Percentiles rank a stretch among this genome's conserved stretches.
Conservation (phyloP, 2,113 vertebrate species). For the Mola mola region DNA sequence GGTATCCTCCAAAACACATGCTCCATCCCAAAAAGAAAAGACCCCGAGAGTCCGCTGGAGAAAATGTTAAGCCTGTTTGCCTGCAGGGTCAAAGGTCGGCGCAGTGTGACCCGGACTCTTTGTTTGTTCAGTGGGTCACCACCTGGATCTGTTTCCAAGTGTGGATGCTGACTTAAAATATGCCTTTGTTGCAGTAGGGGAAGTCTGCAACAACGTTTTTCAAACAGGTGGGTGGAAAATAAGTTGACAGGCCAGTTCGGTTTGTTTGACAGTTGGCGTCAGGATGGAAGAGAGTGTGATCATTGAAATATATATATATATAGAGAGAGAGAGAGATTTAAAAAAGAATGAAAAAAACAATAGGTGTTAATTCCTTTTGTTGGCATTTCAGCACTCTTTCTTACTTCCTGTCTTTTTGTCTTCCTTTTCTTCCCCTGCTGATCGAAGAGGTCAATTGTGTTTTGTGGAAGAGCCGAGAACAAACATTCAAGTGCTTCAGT, state of each 20-base stretch:
- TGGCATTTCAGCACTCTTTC: too few species aligned
- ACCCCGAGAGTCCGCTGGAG: constrained; percentile 19
- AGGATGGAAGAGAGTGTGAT: not conserved
- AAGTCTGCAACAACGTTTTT: constrained; percentile 46
- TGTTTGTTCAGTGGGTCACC: constrained; percentile 70
- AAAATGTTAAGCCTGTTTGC: constrained; percentile 46
- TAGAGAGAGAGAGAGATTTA: too few species aligned
- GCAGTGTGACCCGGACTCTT: constrained; percentile 23
- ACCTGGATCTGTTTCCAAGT: constrained; percentile 70
- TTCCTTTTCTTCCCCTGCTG: constrained; percentile 13
- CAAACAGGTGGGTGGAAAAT: constrained; percentile 36
- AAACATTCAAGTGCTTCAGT: constrained; percentile 5
- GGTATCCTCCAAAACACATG: constrained; percentile 38
- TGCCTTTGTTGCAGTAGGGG: constrained; percentile 45
- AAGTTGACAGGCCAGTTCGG: constrained; percentile 16
- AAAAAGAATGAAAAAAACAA: too few species aligned
- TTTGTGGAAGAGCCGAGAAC: constrained; percentile 8
- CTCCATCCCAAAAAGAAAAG: constrained; percentile 31
- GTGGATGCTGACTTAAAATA: constrained; percentile 38
- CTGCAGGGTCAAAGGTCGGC: constrained; percentile 50
- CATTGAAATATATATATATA: too few species aligned
- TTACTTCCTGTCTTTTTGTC: constrained; percentile 1
- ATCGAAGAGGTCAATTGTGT: constrained; percentile 14
- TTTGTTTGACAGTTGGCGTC: not conserved
- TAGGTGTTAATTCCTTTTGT: too few species aligned